A percentile compares a stretch with the other conserved stretches of the same genome.
phyloP scores from a whole-genome alignment of 2,888 invertebrate genomes.

The Drosophila monieri region DNA sequence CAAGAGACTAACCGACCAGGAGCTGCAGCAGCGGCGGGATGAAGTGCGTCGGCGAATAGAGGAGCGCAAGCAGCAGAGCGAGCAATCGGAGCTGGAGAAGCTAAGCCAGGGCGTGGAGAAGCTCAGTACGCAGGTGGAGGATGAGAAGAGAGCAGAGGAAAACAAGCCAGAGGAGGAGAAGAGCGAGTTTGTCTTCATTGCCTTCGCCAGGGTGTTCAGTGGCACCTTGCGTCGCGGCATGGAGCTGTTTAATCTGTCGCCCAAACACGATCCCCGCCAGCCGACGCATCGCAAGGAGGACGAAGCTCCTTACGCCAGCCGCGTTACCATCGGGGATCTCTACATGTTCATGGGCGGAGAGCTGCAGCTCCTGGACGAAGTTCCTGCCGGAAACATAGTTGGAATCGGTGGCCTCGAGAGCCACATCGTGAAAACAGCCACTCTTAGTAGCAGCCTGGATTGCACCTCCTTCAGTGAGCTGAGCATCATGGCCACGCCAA shows the following conservation, averaged over 20 bases:
- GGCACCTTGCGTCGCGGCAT: conserved; percentile 91
- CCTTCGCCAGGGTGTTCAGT: conserved; percentile 96
- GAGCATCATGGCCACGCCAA: conserved; percentile 91
- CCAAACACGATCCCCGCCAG: conserved; percentile 92
- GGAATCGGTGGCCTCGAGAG: conserved; percentile 94
- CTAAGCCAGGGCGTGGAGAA: conserved; percentile 70
- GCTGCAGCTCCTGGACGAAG: conserved; percentile 90
- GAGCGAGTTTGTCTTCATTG: conserved; percentile 89
- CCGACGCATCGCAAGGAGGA: conserved; percentile 49
- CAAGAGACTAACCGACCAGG: conserved; percentile 90
- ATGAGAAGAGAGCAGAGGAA: not conserved
- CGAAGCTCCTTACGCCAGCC: conserved; percentile 82
- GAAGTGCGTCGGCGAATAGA: conserved; percentile 88
- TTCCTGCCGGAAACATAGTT: conserved; percentile 95
- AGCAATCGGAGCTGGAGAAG: conserved; percentile 59
- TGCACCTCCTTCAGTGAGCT: conserved; percentile 95
- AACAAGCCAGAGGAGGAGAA: conserved; percentile 59
- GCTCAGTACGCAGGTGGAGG: conserved; percentile 46
- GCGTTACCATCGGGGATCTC: conserved; percentile 88
- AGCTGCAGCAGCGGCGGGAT: conserved; percentile 89
- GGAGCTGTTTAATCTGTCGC: conserved; percentile 92
- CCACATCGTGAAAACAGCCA: conserved; percentile 94
- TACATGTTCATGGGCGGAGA: conserved; percentile 98
- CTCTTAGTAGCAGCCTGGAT: conserved; percentile 91
- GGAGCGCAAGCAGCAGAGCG: conserved; percentile 83